Base-by-base conservation (phyloP, 2,797 vertebrate species). In the Gymnothorax reevesii region DNA sequence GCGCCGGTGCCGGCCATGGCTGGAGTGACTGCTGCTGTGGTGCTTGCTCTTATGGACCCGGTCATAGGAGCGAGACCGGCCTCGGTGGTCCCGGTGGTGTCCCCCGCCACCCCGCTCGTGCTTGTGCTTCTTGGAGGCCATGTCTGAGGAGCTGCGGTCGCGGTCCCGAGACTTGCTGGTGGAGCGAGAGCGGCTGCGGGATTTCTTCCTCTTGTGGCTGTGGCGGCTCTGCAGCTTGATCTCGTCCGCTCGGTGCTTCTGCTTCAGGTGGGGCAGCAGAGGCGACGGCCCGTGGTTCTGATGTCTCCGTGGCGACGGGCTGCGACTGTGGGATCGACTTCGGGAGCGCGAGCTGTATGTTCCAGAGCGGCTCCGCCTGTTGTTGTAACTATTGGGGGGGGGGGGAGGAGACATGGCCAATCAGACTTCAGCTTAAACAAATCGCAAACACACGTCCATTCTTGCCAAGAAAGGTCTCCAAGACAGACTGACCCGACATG, bases 311-410 rank as follows among this genome's bases (percentile, higher is more conserved):
- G 98, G 98, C 3, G 98, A 97, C 15, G 95, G 96, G 73, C 98
- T 99, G 91, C 97, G 97, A 93, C 98, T 99, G 93, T 97, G 98
- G n/a, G 98, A 98, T 83, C 97, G 95, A 89, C 98, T 99, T 79
- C 97, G 97, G 0, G 98, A 99, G 17, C 97, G 95, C 0, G 99
- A 99, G 92, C 99, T 99, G 96, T 98, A 99, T 0, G 99, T 99
- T 89, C 98, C 99, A 0, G 99, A 99, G 90, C 96, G 96, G 91
- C 99, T 99, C 86, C 98, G 96, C 88, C 99, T 95, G 90, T 97
- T 99, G 90, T 98, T 99, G 89, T 99, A 99, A 94, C 98, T 99
- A n/a, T n/a, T 89, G 0, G 75, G 25, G 71, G 12, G 57, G n/a
- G 25, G 62, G 85, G 33, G 10, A 0, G 10, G 3, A 0, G 7